Conservation (phyloP, 2,888 invertebrate species). For the Dione juno region DNA sequence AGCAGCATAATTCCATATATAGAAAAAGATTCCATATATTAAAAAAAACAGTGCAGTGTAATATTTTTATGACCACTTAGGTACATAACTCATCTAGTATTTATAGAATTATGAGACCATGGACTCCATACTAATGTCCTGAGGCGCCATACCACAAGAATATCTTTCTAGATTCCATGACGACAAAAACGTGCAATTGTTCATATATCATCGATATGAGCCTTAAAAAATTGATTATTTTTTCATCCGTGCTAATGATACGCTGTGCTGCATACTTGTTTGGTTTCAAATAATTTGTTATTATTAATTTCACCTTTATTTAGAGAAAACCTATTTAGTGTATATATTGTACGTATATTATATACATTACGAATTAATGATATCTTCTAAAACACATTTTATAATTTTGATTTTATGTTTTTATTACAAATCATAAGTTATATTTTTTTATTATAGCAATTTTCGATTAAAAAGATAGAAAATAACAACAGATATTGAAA, state of each 20-base stretch:
- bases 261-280: neutral
- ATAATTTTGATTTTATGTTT: too few relatives aligned
- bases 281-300: neutral
- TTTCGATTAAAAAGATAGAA: conserved; percentile 1
- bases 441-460: too few relatives aligned
- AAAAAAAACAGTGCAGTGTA: neutral
- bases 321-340: too few relatives aligned
- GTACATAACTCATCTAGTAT: conserved; percentile 22
- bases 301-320: neutral
- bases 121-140: conserved; percentile 20
- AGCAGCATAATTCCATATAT: neutral
- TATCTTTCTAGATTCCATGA: conserved; percentile 9
- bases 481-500: conserved; percentile 37
- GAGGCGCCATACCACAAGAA: conserved; percentile 10
- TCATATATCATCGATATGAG: conserved; percentile 22
- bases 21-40: neutral
- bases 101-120: conserved; percentile 10
- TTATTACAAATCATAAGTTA: too few relatives aligned
- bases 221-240: neutral
- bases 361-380: too few relatives aligned
- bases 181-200: conserved; percentile 14
- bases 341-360: too few relatives aligned
- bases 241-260: conserved; percentile 19
- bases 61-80: conserved; percentile 20
- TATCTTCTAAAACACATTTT: too few relatives aligned